Evolutionary conservation across 1,140 invertebrate genomes (phyloP).

Genomic region (Drosophila parvula): DNA sequence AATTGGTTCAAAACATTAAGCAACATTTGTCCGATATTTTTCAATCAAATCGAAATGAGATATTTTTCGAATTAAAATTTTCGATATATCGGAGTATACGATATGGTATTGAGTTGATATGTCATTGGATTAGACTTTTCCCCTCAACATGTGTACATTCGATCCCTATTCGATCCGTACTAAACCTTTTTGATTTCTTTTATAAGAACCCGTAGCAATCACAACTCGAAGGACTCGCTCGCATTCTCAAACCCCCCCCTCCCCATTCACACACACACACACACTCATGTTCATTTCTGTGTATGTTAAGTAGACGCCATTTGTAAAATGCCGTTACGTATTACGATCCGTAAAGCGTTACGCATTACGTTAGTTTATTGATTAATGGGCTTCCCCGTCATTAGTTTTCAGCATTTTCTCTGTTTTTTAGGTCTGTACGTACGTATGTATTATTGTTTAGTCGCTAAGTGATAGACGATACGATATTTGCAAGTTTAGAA

Average conservation of each 20-base stretch:
- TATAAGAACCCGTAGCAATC: not conserved
- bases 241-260: slow-evolving; percentile 24
- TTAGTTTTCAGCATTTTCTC: slow-evolving; percentile 61
- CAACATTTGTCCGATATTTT: not conserved
- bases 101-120: too few species aligned
- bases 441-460: slow-evolving; percentile 51
- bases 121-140: too few species aligned
- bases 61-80: too few species aligned
- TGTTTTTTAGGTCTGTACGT: slow-evolving; percentile 61
- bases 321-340: slow-evolving; percentile 77
- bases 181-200: too few species aligned
- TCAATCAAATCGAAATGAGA: too few species aligned
- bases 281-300: slow-evolving; percentile 45
- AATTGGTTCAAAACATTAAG: not conserved
- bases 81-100: too few species aligned
- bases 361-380: slow-evolving; percentile 54
- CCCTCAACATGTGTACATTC: too few species aligned
- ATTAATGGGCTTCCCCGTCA: slow-evolving; percentile 66
- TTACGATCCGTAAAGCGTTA: slow-evolving; percentile 52
- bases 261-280: slow-evolving; percentile 21
- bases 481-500: slow-evolving; percentile 64
- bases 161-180: too few species aligned
- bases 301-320: slow-evolving; percentile 59
- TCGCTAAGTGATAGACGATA: slow-evolving; percentile 77
- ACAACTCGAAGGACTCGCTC: slow-evolving; percentile 14